phyloP scores from a whole-genome alignment of 2,888 invertebrate genomes.

The Erebia palarica region DNA sequence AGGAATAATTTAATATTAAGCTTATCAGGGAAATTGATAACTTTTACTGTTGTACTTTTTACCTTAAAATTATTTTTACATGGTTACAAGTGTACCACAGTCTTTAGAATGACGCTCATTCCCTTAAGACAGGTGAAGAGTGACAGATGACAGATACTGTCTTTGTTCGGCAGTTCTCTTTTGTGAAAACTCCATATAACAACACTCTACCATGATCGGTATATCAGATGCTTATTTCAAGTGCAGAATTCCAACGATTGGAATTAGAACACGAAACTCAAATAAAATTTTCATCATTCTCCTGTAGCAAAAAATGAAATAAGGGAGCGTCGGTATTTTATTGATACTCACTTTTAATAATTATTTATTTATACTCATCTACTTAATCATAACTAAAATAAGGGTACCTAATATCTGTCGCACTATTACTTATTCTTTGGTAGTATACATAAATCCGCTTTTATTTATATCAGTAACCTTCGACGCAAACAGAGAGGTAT shows the following conservation, averaged over 20 bases:
- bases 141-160: constrained; percentile 26
- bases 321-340: neutral
- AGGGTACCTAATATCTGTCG: too few relatives aligned
- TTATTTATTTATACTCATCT: too few relatives aligned
- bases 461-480: too few relatives aligned
- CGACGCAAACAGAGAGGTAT: too few relatives aligned
- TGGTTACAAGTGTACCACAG: constrained; percentile 13
- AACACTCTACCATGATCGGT: constrained; percentile 6
- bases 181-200: constrained; percentile 11
- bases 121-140: constrained; percentile 32
- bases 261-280: neutral
- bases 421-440: too few relatives aligned
- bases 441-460: too few relatives aligned
- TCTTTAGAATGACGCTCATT: constrained; percentile 29
- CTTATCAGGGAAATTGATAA: too few relatives aligned
- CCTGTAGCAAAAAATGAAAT: neutral
- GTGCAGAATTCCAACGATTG: neutral
- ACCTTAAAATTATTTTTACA: neutral
- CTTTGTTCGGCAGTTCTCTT: constrained; percentile 21
- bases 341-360: too few relatives aligned
- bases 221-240: constrained; percentile 9
- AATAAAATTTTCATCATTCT: neutral
- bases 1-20: too few relatives aligned
- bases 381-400: too few relatives aligned
- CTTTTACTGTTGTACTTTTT: neutral